Percentiles rank a stretch among this genome's conserved stretches.
These are phyloP conservation scores for Neodiprion virginianus DNA, from an alignment of 1,140 invertebrate genomes.

Conservation along the genomic window DNA sequence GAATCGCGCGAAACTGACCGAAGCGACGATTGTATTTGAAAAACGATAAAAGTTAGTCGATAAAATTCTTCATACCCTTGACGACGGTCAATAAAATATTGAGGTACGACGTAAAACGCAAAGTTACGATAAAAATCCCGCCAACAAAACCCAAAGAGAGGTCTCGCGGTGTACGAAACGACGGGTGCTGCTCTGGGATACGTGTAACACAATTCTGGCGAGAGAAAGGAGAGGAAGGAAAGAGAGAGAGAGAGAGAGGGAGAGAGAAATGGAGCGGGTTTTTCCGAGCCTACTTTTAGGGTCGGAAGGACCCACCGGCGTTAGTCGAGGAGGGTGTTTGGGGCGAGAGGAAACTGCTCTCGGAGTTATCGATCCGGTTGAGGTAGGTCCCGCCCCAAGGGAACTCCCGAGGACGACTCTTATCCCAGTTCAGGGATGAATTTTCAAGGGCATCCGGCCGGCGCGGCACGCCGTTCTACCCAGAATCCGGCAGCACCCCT, in stretches of 20 bases:
- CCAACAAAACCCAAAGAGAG: background rate
- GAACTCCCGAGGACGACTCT: conserved; percentile 29
- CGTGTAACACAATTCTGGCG: background rate
- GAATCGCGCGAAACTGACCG: too few species aligned
- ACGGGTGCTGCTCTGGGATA: background rate
- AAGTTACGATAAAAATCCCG: too few species aligned
- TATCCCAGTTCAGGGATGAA: conserved; percentile 57
- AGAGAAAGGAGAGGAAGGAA: background rate
- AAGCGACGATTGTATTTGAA: too few species aligned
- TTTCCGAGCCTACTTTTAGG: conserved; percentile 7
- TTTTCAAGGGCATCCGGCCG: conserved; percentile 53
- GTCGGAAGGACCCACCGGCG: background rate
- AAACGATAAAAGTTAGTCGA: too few species aligned
- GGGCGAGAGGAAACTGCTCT: conserved; percentile 32
- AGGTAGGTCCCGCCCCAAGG: conserved; percentile 50
- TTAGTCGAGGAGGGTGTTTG: background rate
- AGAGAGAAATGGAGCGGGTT: background rate
- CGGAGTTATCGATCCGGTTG: conserved; percentile 55
- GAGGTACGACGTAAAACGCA: too few species aligned
- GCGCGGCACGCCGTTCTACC: conserved; percentile 20
- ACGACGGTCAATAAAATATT: too few species aligned
- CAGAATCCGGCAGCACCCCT: background rate
- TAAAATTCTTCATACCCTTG: too few species aligned
- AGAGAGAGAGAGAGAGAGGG: background rate
- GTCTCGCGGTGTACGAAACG: background rate